Base-by-base conservation (phyloP, 2,113 vertebrate genomes). In the Xiphias gladius region DNA sequence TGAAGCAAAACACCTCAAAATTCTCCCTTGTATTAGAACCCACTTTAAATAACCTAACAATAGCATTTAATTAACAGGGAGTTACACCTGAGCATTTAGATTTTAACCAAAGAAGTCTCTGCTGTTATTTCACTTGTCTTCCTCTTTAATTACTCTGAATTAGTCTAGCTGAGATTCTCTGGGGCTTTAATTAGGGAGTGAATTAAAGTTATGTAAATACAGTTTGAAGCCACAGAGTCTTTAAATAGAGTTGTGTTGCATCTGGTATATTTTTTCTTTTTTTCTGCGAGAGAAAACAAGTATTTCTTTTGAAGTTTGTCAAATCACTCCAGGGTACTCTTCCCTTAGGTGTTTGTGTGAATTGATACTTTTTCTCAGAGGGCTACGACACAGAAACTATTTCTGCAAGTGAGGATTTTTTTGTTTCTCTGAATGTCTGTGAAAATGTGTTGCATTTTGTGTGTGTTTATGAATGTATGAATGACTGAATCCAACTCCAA, bases 121-220 rank as follows among this genome's bases (percentile, higher is more conserved):
- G 83, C 82, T 92, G 90, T 91, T 90, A 62, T 92, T 87, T 78
- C 58, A 75, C 84, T 89, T 83, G 87, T 92, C 87, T 93, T 87
- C 73, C 85, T 74, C 74, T 88, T 90, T 94, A 94, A 95, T 95
- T 94, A 95, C 94, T 93, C 87, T 61, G 86, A 92, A 87, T 91
- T 80, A 76, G 88, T 81, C 86, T 89, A 30, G 26, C 82, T 77
- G 82, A 84, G 76, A 89, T 84, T 93, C 94, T 94, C 94, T 62
- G 59, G 91, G 92, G 93, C 85, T 94, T 96, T 94, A 94, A 95
- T 95, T 95, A 95, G 91, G 68, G 87, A 90, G 86, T 89, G 88
- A 94, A 94, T 94, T 91, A 93, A 94, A 94, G 89, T 89, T 92
- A 93, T 94, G 93, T 93, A 93, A 94, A 94, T 95, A 87, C 84